phyloP scores from a whole-genome alignment of 2,888 invertebrate genomes.

The Drosophila formosana region DNA sequence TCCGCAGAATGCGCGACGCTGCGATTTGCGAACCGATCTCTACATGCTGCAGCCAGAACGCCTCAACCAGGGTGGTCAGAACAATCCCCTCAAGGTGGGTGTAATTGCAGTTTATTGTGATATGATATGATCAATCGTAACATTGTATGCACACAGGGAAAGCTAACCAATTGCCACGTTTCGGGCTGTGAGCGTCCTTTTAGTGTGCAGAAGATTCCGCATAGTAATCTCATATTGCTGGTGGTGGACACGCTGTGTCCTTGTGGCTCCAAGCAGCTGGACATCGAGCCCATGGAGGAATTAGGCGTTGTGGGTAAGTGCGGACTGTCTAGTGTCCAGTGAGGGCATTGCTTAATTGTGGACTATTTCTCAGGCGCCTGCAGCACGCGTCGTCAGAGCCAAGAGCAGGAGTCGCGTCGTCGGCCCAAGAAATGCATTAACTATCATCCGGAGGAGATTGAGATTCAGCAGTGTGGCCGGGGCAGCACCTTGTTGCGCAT shows the following conservation, averaged over 20 bases:
- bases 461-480: constrained; percentile 85
- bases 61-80: constrained; percentile 91
- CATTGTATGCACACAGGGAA: constrained; percentile 86
- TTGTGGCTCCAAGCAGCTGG: constrained; percentile 94
- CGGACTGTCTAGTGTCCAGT: too few relatives aligned
- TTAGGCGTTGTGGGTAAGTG: constrained; percentile 86
- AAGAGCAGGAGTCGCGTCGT: constrained; percentile 90
- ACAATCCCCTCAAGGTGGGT: constrained; percentile 91
- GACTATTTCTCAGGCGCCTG: constrained; percentile 81
- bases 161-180: constrained; percentile 94
- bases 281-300: constrained; percentile 91
- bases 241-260: constrained; percentile 95
- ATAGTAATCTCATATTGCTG: constrained; percentile 94
- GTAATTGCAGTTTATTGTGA: not conserved
- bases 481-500: constrained; percentile 78
- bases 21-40: constrained; percentile 94
- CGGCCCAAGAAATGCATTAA: constrained; percentile 93
- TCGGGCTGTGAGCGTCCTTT: constrained; percentile 96
- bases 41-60: constrained; percentile 93
- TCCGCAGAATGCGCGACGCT: constrained; percentile 89
- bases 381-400: constrained; percentile 87
- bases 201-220: constrained; percentile 96
- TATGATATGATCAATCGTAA: too few relatives aligned
- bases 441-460: constrained; percentile 93
- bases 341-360: not conserved